Evolutionary conservation across 2,888 invertebrate genomes (phyloP), one percentile per base, ranked within the genome.

Genomic region (Microctonus aethiopoides): DNA sequence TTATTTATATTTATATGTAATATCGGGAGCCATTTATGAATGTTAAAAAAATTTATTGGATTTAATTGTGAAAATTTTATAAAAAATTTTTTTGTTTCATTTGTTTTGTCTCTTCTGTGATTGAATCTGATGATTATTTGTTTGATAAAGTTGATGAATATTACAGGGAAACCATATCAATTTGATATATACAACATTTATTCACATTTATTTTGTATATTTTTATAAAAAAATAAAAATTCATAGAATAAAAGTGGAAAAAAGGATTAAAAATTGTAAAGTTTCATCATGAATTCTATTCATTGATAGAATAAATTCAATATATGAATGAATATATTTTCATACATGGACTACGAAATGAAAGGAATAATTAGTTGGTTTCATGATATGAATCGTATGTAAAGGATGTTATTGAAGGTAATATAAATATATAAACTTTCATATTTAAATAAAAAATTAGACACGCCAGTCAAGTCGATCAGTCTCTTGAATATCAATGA

Each of bases 401-500:
- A 29, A 7, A 5, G 7, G 29, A 7, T 29, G 29, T 29, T n/a
- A n/a, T n/a, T n/a, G n/a, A n/a, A n/a, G n/a, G n/a, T n/a, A n/a
- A n/a, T n/a, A 39, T n/a, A 39, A 0, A 39, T 39, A n/a, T 3
- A 39, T 39, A 39, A n/a, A 39, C n/a, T 39, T 39, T 3, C 39
- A 13, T 11, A 39, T 39, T 39, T 39, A 29, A 56, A 56, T n/a
- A 11, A 26, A 57, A 16, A n/a, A 32, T 34, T 32, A 57, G 34
- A 32, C n/a, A 57, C n/a, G 68, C 64, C 75, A 72, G 73, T 66
- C 76, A 78, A 78, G 75, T 76, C 78, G 74, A 80, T 81, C 77
- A 71, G 72, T 75, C 71, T 57, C 62, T 75, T 65, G 77, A 78
- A 78, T 81, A 75, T 80, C 77, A 81, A 82, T 77, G 80, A 78